A percentile compares a stretch with the other conserved stretches of the same genome.
phyloP scores from a whole-genome alignment of 2,888 invertebrate genomes.

The Phragmatobia fuliginosa region DNA sequence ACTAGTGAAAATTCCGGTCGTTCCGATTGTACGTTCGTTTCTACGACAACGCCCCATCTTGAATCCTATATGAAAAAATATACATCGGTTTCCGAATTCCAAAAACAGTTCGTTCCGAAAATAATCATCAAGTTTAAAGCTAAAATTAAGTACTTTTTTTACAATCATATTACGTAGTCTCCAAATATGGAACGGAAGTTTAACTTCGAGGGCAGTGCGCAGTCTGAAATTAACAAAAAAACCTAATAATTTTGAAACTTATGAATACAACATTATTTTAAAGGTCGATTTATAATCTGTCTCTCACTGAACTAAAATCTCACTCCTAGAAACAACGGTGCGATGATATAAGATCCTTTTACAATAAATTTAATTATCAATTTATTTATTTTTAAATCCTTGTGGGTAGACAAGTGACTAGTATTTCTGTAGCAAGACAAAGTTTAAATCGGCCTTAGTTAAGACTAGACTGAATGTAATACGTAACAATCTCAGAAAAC shows the following conservation, averaged over 20 bases:
- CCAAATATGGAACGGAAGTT: slow-evolving; percentile 59
- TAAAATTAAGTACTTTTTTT: slow-evolving; percentile 78
- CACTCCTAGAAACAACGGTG: slow-evolving; percentile 29
- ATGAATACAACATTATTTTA: slow-evolving; percentile 60
- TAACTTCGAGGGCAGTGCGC: slow-evolving; percentile 67
- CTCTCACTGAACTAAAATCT: slow-evolving; percentile 31
- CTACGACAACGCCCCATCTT: slow-evolving; percentile 48
- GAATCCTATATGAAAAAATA: slow-evolving; percentile 59
- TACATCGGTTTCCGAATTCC: slow-evolving; percentile 48
- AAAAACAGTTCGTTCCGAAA: slow-evolving; percentile 47
- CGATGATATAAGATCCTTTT: not conserved
- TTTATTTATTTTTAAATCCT: too few species aligned
- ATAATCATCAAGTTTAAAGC: slow-evolving; percentile 66
- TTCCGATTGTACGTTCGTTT: slow-evolving; percentile 68
- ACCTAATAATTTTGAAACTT: slow-evolving; percentile 65
- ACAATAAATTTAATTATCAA: slow-evolving; percentile 17
- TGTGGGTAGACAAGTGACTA: slow-evolving; percentile 40
- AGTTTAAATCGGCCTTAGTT: slow-evolving; percentile 45
- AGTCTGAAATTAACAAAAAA: slow-evolving; percentile 66
- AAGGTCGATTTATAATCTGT: slow-evolving; percentile 53
- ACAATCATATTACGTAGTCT: slow-evolving; percentile 52
- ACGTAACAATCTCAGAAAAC: slow-evolving; percentile 52
- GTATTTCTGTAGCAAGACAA: slow-evolving; percentile 25
- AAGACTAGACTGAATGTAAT: slow-evolving; percentile 57
- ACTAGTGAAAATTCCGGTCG: slow-evolving; percentile 79